These are phyloP conservation scores for Drosophila meridionalis DNA, from an alignment of 2,888 invertebrate genomes.

Conservation along the genomic window DNA sequence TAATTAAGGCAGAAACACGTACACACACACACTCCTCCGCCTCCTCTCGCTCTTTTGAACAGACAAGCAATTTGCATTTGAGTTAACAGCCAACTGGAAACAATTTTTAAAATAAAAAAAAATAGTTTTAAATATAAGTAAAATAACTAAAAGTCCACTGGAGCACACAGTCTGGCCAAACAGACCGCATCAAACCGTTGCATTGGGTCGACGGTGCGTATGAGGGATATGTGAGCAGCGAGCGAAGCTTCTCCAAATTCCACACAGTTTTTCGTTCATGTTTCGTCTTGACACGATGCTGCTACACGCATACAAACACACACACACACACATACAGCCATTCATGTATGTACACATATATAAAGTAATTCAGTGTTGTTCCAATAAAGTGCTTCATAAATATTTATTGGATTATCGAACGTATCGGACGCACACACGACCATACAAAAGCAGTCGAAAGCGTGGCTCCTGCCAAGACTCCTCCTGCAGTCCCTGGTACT, in stretches of 20 bases:
- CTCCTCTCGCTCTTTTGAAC: not conserved
- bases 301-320: conserved; percentile 26
- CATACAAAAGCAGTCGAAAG: conserved; percentile 29
- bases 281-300: conserved; percentile 47
- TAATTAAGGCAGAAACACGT: conserved; percentile 53
- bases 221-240: conserved; percentile 47
- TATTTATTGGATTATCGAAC: conserved; percentile 81
- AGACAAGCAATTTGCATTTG: conserved; percentile 45
- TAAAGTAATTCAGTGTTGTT: conserved; percentile 81
- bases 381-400: conserved; percentile 82
- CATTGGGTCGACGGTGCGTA: conserved; percentile 59
- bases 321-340: not conserved
- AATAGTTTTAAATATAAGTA: conserved; percentile 14
- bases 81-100: conserved; percentile 34
- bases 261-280: conserved; percentile 29
- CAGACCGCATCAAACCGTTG: conserved; percentile 65
- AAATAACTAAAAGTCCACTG: conserved; percentile 19
- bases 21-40: not conserved
- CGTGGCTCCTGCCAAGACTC: conserved; percentile 12
- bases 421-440: conserved; percentile 54
- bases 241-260: conserved; percentile 49
- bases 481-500: not conserved
- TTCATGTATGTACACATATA: conserved; percentile 38
- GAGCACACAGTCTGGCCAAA: conserved; percentile 38
- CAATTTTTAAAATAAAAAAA: conserved; percentile 59